These are phyloP conservation scores for Drosophila prostipennis DNA, from an alignment of 2,888 invertebrate species.

Conservation along the genomic window DNA sequence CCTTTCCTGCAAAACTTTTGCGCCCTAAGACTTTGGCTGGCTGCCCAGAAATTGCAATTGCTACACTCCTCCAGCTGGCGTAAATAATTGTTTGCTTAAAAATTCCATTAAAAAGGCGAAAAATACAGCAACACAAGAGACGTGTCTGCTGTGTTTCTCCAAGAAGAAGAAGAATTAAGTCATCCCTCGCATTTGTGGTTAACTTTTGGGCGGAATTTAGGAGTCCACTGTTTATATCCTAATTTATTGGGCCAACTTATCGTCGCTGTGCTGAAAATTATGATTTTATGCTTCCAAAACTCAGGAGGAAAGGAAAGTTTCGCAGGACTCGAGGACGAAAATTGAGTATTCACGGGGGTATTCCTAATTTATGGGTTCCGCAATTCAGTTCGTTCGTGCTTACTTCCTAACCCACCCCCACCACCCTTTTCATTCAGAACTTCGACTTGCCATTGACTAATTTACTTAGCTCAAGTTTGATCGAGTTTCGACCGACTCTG, in stretches of 20 bases:
- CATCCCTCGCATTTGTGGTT: slow-evolving; percentile 19
- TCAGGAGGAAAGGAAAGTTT: background rate
- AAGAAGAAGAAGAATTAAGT: background rate
- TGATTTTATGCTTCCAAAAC: background rate
- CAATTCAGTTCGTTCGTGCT: background rate
- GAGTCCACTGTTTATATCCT: slow-evolving; percentile 1
- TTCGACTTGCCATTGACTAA: slow-evolving; percentile 40
- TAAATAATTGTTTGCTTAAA: slow-evolving; percentile 49
- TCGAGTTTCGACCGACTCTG: slow-evolving; percentile 22
- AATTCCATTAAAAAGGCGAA: slow-evolving; percentile 46
- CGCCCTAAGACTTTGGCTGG: slow-evolving; percentile 20
- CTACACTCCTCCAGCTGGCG: slow-evolving; percentile 15
- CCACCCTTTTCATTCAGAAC: background rate
- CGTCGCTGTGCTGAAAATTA: slow-evolving; percentile 13
- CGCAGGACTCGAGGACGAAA: background rate
- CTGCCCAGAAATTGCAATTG: slow-evolving; percentile 31
- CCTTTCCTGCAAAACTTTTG: slow-evolving; percentile 1
- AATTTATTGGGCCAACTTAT: slow-evolving; percentile 24
- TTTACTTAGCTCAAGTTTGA: slow-evolving; percentile 44
- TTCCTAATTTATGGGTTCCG: slow-evolving; percentile 17
- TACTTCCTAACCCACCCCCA: too few species aligned
- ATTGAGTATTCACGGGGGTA: slow-evolving; percentile 25
- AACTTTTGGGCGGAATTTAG: background rate
- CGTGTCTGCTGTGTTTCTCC: slow-evolving; percentile 15
- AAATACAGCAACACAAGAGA: slow-evolving; percentile 13